Conservation (phyloP, 2,888 invertebrate genomes). For the Flexamia atlantica region DNA sequence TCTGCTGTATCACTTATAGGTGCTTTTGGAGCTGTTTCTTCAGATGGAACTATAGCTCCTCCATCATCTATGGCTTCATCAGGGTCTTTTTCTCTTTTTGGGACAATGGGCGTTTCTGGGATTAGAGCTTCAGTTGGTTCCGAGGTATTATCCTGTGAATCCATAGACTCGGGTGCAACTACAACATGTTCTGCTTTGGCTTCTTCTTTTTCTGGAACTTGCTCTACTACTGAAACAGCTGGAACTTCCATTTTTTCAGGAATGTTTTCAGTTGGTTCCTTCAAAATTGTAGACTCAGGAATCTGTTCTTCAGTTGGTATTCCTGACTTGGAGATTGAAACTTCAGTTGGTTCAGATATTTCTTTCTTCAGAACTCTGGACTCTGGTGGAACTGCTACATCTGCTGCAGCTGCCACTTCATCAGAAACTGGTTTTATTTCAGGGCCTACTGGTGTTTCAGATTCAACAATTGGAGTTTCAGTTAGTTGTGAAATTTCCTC, state of each 20-base stretch:
- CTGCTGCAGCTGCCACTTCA: background rate
- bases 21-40: background rate
- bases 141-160: background rate
- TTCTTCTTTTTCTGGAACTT: background rate
- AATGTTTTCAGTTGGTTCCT: too few species aligned
- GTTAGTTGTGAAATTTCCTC: background rate
- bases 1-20: too few species aligned
- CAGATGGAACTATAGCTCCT: background rate
- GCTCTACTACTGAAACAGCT: too few species aligned
- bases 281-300: too few species aligned
- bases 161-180: background rate
- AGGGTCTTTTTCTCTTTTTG: background rate
- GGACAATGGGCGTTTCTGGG: background rate
- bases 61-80: background rate
- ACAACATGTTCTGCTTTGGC: background rate
- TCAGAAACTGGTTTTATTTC: background rate
- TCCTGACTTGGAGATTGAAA: background rate
- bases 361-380: too few species aligned
- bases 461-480: too few species aligned
- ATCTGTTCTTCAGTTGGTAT: too few species aligned
- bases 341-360: background rate
- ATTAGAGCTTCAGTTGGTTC: background rate
- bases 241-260: too few species aligned
- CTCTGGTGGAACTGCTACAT: background rate
- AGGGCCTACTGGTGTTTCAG: background rate